phyloP scores from a whole-genome alignment of 2,113 vertebrate genomes.

The Rhabdornis inornatus region DNA sequence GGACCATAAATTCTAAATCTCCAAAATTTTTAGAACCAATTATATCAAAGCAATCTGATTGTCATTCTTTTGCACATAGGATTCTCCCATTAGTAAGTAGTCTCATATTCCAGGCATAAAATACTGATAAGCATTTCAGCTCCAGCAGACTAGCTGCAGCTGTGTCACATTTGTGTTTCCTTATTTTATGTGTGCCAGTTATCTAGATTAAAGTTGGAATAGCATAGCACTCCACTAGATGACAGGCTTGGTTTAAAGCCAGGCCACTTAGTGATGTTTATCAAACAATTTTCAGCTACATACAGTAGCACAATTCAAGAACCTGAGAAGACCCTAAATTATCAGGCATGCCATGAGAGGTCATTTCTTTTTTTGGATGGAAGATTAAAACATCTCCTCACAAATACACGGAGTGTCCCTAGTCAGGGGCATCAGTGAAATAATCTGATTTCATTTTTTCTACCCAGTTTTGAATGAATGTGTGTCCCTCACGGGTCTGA shows the following conservation, averaged over 20 bases:
- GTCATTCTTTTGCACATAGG: conserved; percentile 48
- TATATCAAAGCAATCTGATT: conserved; percentile 67
- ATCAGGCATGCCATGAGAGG: background rate
- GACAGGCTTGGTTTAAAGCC: conserved; percentile 74
- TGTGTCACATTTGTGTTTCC: conserved; percentile 71
- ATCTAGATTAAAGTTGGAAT: conserved; percentile 71
- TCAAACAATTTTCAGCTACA: conserved; percentile 56
- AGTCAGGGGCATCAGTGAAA: background rate
- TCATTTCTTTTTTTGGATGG: background rate
- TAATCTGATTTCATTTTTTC: background rate
- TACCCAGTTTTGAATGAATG: background rate
- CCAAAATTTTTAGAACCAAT: conserved; percentile 67
- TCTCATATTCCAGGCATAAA: conserved; percentile 69
- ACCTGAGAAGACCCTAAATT: conserved; percentile 39
- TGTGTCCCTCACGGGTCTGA: background rate
- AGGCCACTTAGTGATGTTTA: conserved; percentile 65
- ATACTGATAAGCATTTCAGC: conserved; percentile 71
- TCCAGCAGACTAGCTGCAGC: conserved; percentile 56
- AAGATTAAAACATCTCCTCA: background rate
- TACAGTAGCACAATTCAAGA: conserved; percentile 64
- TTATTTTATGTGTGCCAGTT: conserved; percentile 68
- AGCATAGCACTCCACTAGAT: conserved; percentile 68
- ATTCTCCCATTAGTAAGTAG: conserved; percentile 59
- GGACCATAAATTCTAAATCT: conserved; percentile 61
- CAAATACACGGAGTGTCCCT: background rate